Evolutionary conservation across 37 sponge, comb jelly and placozoan species (phyloP).

Genomic region (Aplysina aerophoba): DNA sequence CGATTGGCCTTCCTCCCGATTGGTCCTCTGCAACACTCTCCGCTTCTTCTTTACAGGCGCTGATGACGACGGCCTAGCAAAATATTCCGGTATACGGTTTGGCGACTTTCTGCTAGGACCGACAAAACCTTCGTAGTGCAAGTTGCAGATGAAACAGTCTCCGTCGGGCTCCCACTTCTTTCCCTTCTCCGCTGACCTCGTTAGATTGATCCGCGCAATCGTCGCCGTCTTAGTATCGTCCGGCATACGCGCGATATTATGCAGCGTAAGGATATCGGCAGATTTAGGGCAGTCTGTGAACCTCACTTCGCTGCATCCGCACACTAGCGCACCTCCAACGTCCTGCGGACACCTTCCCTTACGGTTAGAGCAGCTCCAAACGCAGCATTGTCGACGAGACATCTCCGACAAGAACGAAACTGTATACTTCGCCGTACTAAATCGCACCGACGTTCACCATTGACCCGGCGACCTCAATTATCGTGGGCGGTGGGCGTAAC

Average conservation of each 20-base stretch:
- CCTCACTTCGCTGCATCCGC: slow-evolving; percentile 19
- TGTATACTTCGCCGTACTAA: not conserved
- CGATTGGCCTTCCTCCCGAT: not conserved
- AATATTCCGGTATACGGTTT: slow-evolving; percentile 23
- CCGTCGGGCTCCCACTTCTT: slow-evolving; percentile 22
- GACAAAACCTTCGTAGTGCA: slow-evolving; percentile 27
- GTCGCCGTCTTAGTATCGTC: slow-evolving; percentile 8
- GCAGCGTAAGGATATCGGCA: slow-evolving; percentile 23
- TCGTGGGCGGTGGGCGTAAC: slow-evolving; percentile 33
- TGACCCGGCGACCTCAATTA: slow-evolving; percentile 21
- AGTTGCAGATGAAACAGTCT: slow-evolving; percentile 32
- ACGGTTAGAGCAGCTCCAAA: slow-evolving; percentile 41
- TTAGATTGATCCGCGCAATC: slow-evolving; percentile 31
- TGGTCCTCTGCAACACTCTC: slow-evolving; percentile 31
- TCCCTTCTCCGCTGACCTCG: slow-evolving; percentile 21
- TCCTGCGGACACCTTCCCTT: slow-evolving; percentile 47
- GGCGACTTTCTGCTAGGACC: slow-evolving; percentile 29
- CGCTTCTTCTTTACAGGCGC: not conserved
- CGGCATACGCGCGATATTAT: slow-evolving; percentile 36
- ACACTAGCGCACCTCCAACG: slow-evolving; percentile 10
- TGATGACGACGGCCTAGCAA: slow-evolving; percentile 1
- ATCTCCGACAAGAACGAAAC: slow-evolving; percentile 7
- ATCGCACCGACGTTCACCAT: slow-evolving; percentile 9
- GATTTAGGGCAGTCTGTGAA: slow-evolving; percentile 36
- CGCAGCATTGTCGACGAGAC: slow-evolving; percentile 49